Percentiles rank a stretch among this genome's conserved stretches.
phyloP scores from a whole-genome alignment of 2,113 vertebrate species.

The Tragelaphus scriptus region DNA sequence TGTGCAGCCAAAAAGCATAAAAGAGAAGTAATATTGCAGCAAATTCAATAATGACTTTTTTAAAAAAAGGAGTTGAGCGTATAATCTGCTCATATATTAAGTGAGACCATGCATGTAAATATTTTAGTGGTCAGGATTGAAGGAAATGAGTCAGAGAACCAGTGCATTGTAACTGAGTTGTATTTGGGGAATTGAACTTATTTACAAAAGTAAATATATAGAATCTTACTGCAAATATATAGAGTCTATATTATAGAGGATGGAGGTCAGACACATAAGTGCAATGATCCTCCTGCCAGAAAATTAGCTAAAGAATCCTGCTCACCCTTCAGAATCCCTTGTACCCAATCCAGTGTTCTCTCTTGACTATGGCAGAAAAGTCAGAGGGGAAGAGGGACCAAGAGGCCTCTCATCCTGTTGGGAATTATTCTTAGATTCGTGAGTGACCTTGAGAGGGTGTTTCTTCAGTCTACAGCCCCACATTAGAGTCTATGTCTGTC shows the following conservation, averaged over 20 bases:
- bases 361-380: neutral
- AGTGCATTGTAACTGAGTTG: neutral
- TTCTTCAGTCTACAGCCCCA: neutral
- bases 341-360: neutral
- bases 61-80: neutral
- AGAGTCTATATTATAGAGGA: neutral
- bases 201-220: neutral
- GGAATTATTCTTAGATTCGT: neutral
- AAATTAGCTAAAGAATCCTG: neutral
- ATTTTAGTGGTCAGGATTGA: neutral
- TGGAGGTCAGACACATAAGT: neutral
- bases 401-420: neutral
- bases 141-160: neutral
- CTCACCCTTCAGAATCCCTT: neutral
- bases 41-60: neutral
- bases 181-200: neutral
- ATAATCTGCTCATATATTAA: neutral
- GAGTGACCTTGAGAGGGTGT: neutral
- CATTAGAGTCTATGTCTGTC: neutral
- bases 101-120: neutral
- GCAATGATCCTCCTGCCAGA: neutral
- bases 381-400: neutral
- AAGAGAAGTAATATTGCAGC: neutral
- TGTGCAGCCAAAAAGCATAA: neutral
- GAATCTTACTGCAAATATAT: neutral